Conservation (phyloP, 2,888 invertebrate genomes). For the Drosophila setosimentum region DNA sequence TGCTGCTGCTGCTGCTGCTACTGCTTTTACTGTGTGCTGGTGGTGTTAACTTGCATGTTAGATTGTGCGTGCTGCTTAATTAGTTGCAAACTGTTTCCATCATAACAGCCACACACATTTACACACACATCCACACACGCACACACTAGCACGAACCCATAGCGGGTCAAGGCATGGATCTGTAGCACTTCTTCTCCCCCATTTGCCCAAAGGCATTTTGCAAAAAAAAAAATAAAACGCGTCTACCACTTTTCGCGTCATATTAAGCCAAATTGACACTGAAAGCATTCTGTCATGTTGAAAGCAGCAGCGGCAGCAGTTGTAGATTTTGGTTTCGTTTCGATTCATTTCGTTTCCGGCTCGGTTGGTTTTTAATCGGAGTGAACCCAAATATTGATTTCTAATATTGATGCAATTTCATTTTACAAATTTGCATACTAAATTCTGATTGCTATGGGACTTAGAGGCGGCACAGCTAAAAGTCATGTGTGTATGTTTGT, state of each 20-base stretch:
- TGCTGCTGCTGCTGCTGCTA: conserved; percentile 25
- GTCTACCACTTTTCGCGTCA: conserved; percentile 48
- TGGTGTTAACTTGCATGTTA: conserved; percentile 79
- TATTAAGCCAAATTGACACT: conserved; percentile 68
- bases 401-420: conserved; percentile 82
- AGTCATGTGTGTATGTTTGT: conserved; percentile 36
- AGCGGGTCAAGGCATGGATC: conserved; percentile 47
- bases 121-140: background rate
- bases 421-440: conserved; percentile 81
- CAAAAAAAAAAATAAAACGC: conserved; percentile 27
- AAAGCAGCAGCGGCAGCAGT: conserved; percentile 12
- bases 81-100: conserved; percentile 81
- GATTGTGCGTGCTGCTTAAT: conserved; percentile 81
- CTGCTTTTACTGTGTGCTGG: conserved; percentile 25
- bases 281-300: conserved; percentile 65
- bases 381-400: conserved; percentile 75
- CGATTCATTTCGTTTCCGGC: conserved; percentile 17
- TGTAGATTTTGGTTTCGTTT: conserved; percentile 17
- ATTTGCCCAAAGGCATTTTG: background rate
- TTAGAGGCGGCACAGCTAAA: conserved; percentile 65
- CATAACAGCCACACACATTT: conserved; percentile 38
- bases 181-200: conserved; percentile 13
- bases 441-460: conserved; percentile 83
- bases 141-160: background rate
- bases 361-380: conserved; percentile 67